These are phyloP conservation scores for Stictocephala bisonia DNA, from an alignment of 2,888 invertebrate species.

Conservation along the genomic window DNA sequence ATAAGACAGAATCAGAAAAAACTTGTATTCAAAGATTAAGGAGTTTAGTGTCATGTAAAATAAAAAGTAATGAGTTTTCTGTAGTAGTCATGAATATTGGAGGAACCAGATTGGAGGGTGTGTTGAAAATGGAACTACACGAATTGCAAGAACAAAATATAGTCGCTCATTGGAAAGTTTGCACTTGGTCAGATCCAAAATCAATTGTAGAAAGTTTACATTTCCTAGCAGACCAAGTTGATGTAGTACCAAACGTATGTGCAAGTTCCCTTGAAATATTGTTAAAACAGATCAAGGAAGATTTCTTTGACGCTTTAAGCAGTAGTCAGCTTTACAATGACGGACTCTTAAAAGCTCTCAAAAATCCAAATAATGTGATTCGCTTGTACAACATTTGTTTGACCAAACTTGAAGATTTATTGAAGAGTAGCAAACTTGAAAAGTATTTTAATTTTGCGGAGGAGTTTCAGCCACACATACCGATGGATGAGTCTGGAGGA, in stretches of 20 bases:
- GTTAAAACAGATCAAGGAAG: slow-evolving; percentile 45
- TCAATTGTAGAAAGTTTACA: slow-evolving; percentile 36
- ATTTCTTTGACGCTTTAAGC: slow-evolving; percentile 50
- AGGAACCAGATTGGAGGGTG: background rate
- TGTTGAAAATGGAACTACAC: slow-evolving; percentile 35
- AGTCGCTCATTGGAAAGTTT: slow-evolving; percentile 40
- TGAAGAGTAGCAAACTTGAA: slow-evolving; percentile 58
- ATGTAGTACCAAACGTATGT: slow-evolving; percentile 46
- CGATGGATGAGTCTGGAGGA: slow-evolving; percentile 11
- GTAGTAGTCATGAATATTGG: slow-evolving; percentile 41
- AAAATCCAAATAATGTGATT: slow-evolving; percentile 71
- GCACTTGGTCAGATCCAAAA: slow-evolving; percentile 44
- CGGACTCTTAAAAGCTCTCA: slow-evolving; percentile 63
- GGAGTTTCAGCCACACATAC: slow-evolving; percentile 48
- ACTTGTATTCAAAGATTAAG: slow-evolving; percentile 15
- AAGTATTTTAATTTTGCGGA: slow-evolving; percentile 51
- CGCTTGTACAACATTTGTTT: slow-evolving; percentile 76
- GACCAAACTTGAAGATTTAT: slow-evolving; percentile 70
- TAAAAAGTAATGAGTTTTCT: slow-evolving; percentile 4
- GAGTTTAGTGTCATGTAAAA: slow-evolving; percentile 12
- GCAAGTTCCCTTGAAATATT: slow-evolving; percentile 23
- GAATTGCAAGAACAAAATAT: slow-evolving; percentile 12
- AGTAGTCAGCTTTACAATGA: slow-evolving; percentile 47
- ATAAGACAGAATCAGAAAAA: slow-evolving; percentile 33
- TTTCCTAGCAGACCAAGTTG: slow-evolving; percentile 44